phyloP scores from a whole-genome alignment of 53 echinoderm and acorn worm species.

The Arbacia lixula region DNA sequence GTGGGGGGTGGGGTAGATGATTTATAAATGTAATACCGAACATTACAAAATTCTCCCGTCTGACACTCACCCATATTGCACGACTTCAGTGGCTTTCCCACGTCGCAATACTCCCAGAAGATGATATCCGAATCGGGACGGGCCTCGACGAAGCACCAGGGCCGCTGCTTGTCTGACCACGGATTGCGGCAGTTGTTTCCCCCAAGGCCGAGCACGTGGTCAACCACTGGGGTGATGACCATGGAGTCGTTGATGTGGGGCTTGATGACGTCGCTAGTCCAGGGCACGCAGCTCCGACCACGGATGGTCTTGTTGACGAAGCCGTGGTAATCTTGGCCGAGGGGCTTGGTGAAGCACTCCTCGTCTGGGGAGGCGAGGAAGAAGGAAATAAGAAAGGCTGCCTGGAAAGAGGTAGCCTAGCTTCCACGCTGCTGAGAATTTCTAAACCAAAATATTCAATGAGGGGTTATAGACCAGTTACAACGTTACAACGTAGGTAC shows the following conservation, averaged over 20 bases:
- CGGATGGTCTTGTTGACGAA: conserved; percentile 60
- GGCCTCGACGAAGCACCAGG: conserved; percentile 75
- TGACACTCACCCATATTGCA: conserved; percentile 56
- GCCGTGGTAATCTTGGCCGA: conserved; percentile 73
- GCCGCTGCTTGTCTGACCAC: conserved; percentile 49
- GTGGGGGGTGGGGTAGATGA: too few relatives aligned
- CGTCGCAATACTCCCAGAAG: conserved; percentile 73
- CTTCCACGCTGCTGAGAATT: too few relatives aligned
- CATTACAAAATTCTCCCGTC: not conserved
- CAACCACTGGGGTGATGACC: conserved; percentile 42
- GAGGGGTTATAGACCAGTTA: too few relatives aligned
- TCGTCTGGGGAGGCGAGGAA: conserved; percentile 44
- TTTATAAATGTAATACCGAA: not conserved
- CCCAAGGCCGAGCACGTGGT: conserved; percentile 21
- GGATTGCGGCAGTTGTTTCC: conserved; percentile 83
- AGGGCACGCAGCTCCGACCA: conserved; percentile 60
- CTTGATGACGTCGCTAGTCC: conserved; percentile 60
- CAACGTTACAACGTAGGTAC: too few relatives aligned
- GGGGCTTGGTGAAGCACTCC: conserved; percentile 65
- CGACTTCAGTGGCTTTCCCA: conserved; percentile 72
- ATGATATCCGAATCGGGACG: conserved; percentile 49
- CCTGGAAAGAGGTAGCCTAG: too few relatives aligned
- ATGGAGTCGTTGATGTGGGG: conserved; percentile 58
- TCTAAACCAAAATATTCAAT: too few relatives aligned
- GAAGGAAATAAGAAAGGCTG: too few relatives aligned